Percentiles rank a stretch among this genome's conserved stretches.
phyloP scores from a whole-genome alignment of 2,113 vertebrate species.

The Mesoclemmys tuberculata region DNA sequence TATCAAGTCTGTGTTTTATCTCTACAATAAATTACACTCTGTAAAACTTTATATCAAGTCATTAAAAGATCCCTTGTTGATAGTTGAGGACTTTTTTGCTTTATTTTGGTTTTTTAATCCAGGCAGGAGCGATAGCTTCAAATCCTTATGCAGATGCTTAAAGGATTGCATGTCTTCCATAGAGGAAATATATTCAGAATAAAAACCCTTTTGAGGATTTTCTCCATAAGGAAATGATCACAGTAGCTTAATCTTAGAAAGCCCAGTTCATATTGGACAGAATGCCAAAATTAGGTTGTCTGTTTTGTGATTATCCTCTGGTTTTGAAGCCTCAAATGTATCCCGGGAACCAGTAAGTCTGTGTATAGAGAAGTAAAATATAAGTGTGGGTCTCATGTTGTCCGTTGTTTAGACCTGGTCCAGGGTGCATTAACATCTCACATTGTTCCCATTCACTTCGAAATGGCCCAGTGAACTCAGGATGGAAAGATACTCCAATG shows the following conservation, averaged over 20 bases:
- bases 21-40: slow-evolving; percentile 52
- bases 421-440: background rate
- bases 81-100: background rate
- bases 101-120: background rate
- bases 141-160: background rate
- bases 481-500: background rate
- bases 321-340: background rate
- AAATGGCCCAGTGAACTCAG: background rate
- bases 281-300: background rate
- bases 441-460: background rate
- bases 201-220: background rate
- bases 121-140: background rate
- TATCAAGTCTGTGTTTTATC: slow-evolving; percentile 50
- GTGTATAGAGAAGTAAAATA: background rate
- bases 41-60: slow-evolving; percentile 42
- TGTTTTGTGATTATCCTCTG: background rate
- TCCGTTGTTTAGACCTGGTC: no score
- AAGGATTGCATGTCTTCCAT: background rate
- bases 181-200: slow-evolving; percentile 3
- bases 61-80: slow-evolving; percentile 48
- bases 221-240: background rate
- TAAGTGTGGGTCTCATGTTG: no score
- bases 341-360: background rate
- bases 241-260: slow-evolving; percentile 27
- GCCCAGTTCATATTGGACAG: background rate